Evolutionary conservation across 1,140 invertebrate species (phyloP).

Genomic region (Conus ventricosus): DNA sequence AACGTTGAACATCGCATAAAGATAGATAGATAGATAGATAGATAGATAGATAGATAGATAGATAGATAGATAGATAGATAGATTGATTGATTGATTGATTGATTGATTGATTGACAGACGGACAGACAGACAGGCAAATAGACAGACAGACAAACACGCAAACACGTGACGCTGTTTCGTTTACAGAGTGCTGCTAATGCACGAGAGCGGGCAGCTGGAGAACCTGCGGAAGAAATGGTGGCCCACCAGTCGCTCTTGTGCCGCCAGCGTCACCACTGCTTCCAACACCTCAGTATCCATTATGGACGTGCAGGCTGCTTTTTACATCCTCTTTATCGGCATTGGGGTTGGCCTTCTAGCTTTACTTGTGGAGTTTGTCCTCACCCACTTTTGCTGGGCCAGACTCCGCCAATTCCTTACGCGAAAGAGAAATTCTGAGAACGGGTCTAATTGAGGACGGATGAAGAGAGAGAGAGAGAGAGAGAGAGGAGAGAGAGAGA

Average conservation of each 20-base stretch:
- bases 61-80: too few species aligned
- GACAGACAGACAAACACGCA: background rate
- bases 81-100: too few species aligned
- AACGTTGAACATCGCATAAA: background rate
- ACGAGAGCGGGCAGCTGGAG: slow-evolving; percentile 52
- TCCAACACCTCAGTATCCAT: slow-evolving; percentile 42
- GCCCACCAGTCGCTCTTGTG: slow-evolving; percentile 30
- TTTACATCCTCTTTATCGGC: slow-evolving; percentile 46
- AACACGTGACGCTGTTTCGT: too few species aligned
- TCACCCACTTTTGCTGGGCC: background rate
- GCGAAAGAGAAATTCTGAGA: background rate
- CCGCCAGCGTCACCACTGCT: slow-evolving; percentile 18
- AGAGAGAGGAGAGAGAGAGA: too few species aligned
- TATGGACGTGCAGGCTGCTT: slow-evolving; percentile 48
- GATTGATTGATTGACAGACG: too few species aligned
- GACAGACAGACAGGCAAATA: background rate
- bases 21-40: too few species aligned
- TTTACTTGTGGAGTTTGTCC: slow-evolving; percentile 2
- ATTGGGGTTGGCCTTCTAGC: slow-evolving; percentile 17
- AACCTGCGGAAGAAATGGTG: slow-evolving; percentile 49
- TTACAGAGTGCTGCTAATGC: slow-evolving; percentile 49
- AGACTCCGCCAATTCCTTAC: background rate
- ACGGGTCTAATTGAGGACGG: too few species aligned
- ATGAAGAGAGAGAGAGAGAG: too few species aligned
- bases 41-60: too few species aligned